A percentile compares a stretch with the other conserved stretches of the same genome.
phyloP scores from a whole-genome alignment of 2,888 invertebrate genomes.

The Xanthorhoe designata region DNA sequence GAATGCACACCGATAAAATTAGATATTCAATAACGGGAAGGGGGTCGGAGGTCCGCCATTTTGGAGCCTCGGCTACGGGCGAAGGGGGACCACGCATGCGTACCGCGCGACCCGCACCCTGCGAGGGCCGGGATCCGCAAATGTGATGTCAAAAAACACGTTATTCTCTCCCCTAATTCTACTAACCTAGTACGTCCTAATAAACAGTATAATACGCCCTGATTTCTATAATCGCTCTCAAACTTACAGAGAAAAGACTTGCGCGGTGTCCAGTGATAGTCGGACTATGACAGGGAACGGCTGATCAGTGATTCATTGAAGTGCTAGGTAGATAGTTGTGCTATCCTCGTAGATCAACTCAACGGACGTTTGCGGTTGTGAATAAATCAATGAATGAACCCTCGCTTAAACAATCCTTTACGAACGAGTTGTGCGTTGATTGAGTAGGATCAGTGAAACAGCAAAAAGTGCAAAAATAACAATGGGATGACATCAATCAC shows the following conservation, averaged over 20 bases:
- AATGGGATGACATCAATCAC: constrained; percentile 83
- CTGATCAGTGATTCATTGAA: constrained; percentile 66
- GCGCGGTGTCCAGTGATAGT: constrained; percentile 33
- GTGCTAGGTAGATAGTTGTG: constrained; percentile 52
- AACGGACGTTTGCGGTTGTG: constrained; percentile 22
- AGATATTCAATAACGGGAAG: constrained; percentile 84
- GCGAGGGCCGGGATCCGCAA: constrained; percentile 76
- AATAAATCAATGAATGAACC: constrained; percentile 25
- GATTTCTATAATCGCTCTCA: constrained; percentile 49
- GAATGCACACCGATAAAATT: constrained; percentile 81
- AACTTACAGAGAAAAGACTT: constrained; percentile 20
- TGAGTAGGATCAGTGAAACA: constrained; percentile 11
- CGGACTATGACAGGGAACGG: constrained; percentile 73
- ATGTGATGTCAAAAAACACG: constrained; percentile 83
- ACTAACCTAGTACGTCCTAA: constrained; percentile 81
- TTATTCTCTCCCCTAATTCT: constrained; percentile 82
- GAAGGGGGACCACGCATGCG: constrained; percentile 82
- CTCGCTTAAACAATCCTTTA: constrained; percentile 16
- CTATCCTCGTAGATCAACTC: constrained; percentile 46
- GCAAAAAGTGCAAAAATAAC: constrained; percentile 56
- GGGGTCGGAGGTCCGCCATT: constrained; percentile 82
- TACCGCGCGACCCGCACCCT: constrained; percentile 75
- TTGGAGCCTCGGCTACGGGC: constrained; percentile 73
- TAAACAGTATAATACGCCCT: constrained; percentile 68
- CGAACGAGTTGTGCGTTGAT: neutral